Evolutionary conservation across 2,113 vertebrate genomes (phyloP), one percentile per base, ranked within the genome.

Genomic region (Heterochromis multidens): DNA sequence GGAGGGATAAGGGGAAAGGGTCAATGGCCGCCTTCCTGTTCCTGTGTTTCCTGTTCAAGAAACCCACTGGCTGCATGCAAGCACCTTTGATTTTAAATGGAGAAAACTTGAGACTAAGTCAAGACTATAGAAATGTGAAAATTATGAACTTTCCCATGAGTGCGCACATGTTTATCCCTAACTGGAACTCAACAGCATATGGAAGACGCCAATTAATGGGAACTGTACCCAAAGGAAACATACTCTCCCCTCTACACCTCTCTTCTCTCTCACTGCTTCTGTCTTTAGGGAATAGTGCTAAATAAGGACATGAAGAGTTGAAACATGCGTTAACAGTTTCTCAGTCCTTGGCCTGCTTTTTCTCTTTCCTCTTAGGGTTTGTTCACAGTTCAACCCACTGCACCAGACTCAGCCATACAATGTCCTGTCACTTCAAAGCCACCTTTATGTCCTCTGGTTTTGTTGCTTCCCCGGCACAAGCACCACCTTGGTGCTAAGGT

Each of bases 1-100:
- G 76, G 72, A 31, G 85, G 72, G 16, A 21, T 11, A 31, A 67
- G 81, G 91, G 87, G 81, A 90, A 81, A 77, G 87, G 95, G 94
- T 95, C 93, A 94, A 93, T 94, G 89, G 86, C 88, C 62, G 86
- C 70, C 79, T 95, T 95, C 92, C 94, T 94, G 91, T 88, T 86
- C 54, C 89, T 77, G 80, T 79, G 88, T 87, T 95, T 94, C 91
- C 92, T 93, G 87, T 87, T 88, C 63, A 40, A 70, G 83, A 88
- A 83, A 83, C 81, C 61, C 40, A 59, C 77, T 76, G 85, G 72
- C 90, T 89, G 79, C 78, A 74, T 79, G 49, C 72, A 79, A n/a
- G 33, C 74, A 43, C 54, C 80, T 77, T 87, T 80, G 33, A 86
- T 60, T 61, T 82, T 35, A 67, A 93, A 79, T 86, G 79, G 77